These are phyloP conservation scores for Caloenas nicobarica DNA, from an alignment of 2,113 vertebrate species.

Conservation along the genomic window DNA sequence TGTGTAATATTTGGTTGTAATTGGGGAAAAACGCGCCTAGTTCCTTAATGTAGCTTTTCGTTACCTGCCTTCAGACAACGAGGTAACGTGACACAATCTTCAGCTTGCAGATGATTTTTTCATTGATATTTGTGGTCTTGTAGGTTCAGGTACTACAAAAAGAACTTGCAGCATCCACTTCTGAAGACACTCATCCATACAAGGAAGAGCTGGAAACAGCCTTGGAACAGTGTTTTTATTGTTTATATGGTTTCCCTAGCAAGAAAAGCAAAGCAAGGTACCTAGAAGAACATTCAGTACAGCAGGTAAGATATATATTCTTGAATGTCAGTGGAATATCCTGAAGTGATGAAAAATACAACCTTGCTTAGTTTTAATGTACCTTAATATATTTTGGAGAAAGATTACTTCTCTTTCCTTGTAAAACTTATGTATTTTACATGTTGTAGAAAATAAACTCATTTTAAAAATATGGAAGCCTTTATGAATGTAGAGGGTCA, in stretches of 20 bases:
- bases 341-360: neutral
- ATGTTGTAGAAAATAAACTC: neutral
- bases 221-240: conserved; percentile 96
- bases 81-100: neutral
- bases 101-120: neutral
- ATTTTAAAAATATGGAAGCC: neutral
- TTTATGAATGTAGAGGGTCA: neutral
- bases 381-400: neutral
- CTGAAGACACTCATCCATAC: conserved; percentile 86
- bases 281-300: conserved; percentile 93
- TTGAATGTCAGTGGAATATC: neutral
- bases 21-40: neutral
- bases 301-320: conserved; percentile 79
- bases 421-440: neutral
- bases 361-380: neutral
- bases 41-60: neutral
- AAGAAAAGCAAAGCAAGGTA: conserved; percentile 98
- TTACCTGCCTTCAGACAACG: neutral
- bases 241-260: conserved; percentile 92
- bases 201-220: conserved; percentile 96
- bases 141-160: conserved; percentile 90
- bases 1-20: neutral
- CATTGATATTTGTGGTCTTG: neutral
- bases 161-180: conserved; percentile 81
- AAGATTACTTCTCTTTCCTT: neutral